Base-by-base conservation (phyloP, 2,888 invertebrate genomes). In the Tortricodes alternella region DNA sequence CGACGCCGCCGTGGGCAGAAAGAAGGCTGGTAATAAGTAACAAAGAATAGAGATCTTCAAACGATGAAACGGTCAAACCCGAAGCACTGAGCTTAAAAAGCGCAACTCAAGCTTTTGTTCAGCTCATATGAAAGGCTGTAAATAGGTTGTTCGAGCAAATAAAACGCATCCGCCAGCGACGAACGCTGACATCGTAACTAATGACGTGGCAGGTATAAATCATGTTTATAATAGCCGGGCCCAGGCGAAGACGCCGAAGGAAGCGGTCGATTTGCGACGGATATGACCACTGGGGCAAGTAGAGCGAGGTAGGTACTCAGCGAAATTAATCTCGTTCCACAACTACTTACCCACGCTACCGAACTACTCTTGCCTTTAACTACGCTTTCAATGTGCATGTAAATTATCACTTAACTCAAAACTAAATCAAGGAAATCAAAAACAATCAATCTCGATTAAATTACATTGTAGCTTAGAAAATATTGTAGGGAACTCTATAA, bases 181-280 rank as follows among this genome's bases (percentile, higher is more conserved):
- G 80, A 74, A 71, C 74, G 83, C 71, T 84, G 86, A 85, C 85
- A 86, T 72, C 74, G 74, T 77, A 81, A 84, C 81, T 86, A 88
- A 89, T 86, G 88, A 79, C 80, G 73, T 75, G 76, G 74, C 89
- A 89, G 88, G 88, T 89, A 89, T 89, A 89, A 89, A 89, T 89
- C 88, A 89, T 88, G 78, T 73, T 77, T 66, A 80, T 85, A 87
- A 86, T 83, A 78, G 83, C 78, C 70, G 77, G 66, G 69, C 67
- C 50, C 59, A 60, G 58, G 55, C 70, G 74, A 83, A 84, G 85
- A 85, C 75, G 77, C 65, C 77, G 79, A 68, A 89, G 90, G 89
- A 90, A 89, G 74, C 80, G 73, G 85, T 61, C 83, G 82, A 89
- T 90, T 90, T 89, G 85, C 87, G 77, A 83, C 89, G 89, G 89